Base-by-base conservation (phyloP, 1,140 invertebrate genomes). In the Mylabris phalerata region DNA sequence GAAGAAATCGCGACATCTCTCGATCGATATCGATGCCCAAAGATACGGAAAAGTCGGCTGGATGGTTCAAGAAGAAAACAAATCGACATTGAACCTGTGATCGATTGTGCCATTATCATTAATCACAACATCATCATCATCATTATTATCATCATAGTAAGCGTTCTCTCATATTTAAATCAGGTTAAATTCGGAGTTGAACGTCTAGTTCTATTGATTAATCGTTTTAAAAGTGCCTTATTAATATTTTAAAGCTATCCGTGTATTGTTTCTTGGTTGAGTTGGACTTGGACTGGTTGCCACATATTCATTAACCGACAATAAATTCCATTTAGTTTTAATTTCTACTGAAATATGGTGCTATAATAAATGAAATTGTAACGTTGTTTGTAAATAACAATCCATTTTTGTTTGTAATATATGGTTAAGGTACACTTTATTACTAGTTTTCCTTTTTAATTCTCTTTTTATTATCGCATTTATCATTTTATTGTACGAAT, bases 11-110 rank as follows among this genome's bases (percentile, higher is more conserved):
- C 11, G 67, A 71, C 50, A 62, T 83, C 3, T 77, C 79, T 0
- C 75, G 85, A 60, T 87, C 85, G 0, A 79, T 83, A 38, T 86
- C 85, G 1, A 84, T 86, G 76, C 84, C 84, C 56, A 82, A 83
- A 61, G 83, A 86, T 65, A 78, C 80, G 51, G 82, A 81, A 68
- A 85, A 86, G 64, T 82, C 82, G 52, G 83, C 85, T 32, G 84
- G 84, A 55, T 86, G 85, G 85, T 86, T 86, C 66, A 87, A 84
- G 61, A 73, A 73, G 0, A 80, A 76, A 60, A 81, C 81, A 69
- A 83, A 77, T 72, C 84, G 84, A 63, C 82, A 83, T 65, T 79
- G 76, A 11, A 71, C 13, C n/a, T 68, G 60, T 48, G 50, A 68
- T 43, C 59, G 63, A 61, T 59, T 71, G 59, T 68, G 63, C 68